These are phyloP conservation scores for Argyresthia albistria DNA, from an alignment of 2,888 invertebrate genomes.

Conservation along the genomic window DNA sequence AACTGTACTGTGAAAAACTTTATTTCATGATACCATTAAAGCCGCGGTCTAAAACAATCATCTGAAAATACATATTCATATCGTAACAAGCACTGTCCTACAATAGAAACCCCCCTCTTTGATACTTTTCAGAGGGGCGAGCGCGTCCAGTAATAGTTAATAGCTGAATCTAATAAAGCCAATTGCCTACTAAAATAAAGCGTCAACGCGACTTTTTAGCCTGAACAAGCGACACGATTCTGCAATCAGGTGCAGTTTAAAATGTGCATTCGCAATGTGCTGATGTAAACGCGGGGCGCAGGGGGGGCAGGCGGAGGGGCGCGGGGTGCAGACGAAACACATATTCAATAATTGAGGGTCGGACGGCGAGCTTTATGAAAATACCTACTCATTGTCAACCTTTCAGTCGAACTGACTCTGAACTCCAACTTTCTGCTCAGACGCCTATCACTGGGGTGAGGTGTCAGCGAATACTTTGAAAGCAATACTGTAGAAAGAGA, in stretches of 20 bases:
- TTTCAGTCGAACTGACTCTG: not conserved
- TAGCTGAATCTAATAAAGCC: slow-evolving; percentile 23
- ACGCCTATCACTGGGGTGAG: too few relatives aligned
- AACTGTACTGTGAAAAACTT: too few relatives aligned
- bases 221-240: slow-evolving; percentile 54
- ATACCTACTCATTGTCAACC: slow-evolving; percentile 27
- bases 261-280: slow-evolving; percentile 70
- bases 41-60: too few relatives aligned
- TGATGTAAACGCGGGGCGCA: slow-evolving; percentile 62
- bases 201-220: slow-evolving; percentile 58
- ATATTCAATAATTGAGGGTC: slow-evolving; percentile 73
- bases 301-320: slow-evolving; percentile 38
- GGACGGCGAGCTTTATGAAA: slow-evolving; percentile 59
- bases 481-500: too few relatives aligned
- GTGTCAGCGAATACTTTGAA: too few relatives aligned
- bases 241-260: slow-evolving; percentile 70
- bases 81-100: too few relatives aligned
- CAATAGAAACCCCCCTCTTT: too few relatives aligned
- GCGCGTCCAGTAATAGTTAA: not conserved
- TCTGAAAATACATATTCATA: too few relatives aligned
- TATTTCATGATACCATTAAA: too few relatives aligned
- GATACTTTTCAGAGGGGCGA: not conserved
- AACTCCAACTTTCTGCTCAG: not conserved
- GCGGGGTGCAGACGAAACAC: slow-evolving; percentile 47
- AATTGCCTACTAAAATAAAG: slow-evolving; percentile 45